Evolutionary conservation across 1,140 invertebrate species (phyloP).

Genomic region (Pollicipes pollicipes): DNA sequence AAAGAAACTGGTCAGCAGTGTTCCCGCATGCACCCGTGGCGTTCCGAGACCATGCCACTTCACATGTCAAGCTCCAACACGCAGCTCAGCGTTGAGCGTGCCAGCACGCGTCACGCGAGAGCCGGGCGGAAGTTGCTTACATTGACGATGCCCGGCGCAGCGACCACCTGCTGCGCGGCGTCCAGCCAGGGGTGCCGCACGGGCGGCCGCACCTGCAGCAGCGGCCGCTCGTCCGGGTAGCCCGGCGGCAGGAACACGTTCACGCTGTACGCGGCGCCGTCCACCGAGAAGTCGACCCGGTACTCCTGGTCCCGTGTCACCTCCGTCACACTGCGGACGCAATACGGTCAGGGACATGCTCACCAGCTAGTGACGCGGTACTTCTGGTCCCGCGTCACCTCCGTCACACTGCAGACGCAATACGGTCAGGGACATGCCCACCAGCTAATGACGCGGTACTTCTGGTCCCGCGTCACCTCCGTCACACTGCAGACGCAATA

Average conservation of each 20-base stretch:
- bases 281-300: background rate
- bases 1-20: too few species aligned
- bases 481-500: background rate
- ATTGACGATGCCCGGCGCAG: background rate
- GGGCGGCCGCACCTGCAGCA: background rate
- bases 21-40: too few species aligned
- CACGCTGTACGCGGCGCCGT: background rate
- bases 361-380: too few species aligned
- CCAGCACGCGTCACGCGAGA: too few species aligned
- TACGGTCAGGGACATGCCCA: too few species aligned
- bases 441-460: too few species aligned
- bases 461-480: background rate
- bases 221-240: background rate
- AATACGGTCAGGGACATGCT: too few species aligned
- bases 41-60: too few species aligned
- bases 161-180: background rate
- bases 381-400: too few species aligned
- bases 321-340: background rate
- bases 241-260: background rate
- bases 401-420: too few species aligned
- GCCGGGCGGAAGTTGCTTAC: background rate
- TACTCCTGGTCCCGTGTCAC: background rate
- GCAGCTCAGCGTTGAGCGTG: too few species aligned
- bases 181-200: background rate
- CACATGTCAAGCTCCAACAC: too few species aligned